These are phyloP conservation scores for Meta bourneti DNA, from an alignment of 2,888 invertebrate species.

Conservation along the genomic window DNA sequence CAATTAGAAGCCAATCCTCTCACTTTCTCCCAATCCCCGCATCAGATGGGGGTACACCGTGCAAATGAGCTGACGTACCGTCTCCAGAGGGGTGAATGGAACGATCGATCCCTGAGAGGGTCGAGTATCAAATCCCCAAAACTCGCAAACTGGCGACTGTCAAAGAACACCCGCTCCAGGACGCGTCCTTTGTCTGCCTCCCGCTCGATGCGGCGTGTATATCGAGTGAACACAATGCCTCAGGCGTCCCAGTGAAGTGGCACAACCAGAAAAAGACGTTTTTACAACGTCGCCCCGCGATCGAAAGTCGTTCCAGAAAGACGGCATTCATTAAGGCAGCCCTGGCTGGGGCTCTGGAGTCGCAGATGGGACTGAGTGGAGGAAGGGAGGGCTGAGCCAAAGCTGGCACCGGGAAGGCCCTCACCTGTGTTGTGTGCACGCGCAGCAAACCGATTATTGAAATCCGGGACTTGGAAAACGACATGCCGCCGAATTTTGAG, in stretches of 20 bases:
- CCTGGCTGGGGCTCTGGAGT: neutral
- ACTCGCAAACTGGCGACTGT: neutral
- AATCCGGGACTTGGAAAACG: slow-evolving; percentile 33
- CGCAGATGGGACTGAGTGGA: slow-evolving; percentile 31
- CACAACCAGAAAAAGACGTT: slow-evolving; percentile 1
- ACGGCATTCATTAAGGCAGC: slow-evolving; percentile 46
- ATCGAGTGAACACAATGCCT: slow-evolving; percentile 21
- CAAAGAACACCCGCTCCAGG: slow-evolving; percentile 19
- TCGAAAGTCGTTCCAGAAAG: neutral
- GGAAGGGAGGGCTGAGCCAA: neutral
- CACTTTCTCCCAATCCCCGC: no score
- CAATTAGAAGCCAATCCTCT: no score
- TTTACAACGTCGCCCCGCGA: neutral
- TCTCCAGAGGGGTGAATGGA: no score
- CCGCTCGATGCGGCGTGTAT: slow-evolving; percentile 16
- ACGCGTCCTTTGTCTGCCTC: neutral
- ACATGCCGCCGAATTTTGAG: slow-evolving; percentile 21
- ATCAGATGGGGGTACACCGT: no score
- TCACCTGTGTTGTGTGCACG: slow-evolving; percentile 43
- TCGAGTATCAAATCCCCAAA: neutral
- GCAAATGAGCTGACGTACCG: no score
- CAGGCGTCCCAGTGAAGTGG: neutral
- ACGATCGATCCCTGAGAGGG: no score
- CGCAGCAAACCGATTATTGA: slow-evolving; percentile 64
- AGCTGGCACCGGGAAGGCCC: slow-evolving; percentile 11